These are phyloP conservation scores for Aselliscus stoliczkanus DNA, from an alignment of 2,797 vertebrate species.

Conservation along the genomic window DNA sequence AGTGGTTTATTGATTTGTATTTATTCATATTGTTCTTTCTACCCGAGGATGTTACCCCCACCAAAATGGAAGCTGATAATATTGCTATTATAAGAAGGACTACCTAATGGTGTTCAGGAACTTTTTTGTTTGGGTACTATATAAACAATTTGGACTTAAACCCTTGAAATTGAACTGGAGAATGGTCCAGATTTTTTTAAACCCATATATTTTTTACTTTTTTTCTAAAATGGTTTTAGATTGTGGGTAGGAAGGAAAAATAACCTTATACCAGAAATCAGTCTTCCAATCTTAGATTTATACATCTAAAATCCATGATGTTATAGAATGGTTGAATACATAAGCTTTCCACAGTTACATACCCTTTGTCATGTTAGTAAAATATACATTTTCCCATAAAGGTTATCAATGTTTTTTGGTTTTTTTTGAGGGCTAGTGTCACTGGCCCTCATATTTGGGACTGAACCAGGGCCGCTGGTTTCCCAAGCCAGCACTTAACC, in stretches of 20 bases:
- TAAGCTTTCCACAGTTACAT: background rate
- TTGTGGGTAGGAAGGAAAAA: background rate
- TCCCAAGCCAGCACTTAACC: no score
- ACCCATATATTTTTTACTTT: background rate
- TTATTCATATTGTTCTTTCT: background rate
- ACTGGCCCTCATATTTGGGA: no score
- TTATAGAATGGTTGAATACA: background rate
- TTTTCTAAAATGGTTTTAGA: slow-evolving; percentile 20
- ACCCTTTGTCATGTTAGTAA: background rate
- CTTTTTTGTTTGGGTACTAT: background rate
- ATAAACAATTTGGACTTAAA: background rate
- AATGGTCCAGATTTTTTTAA: background rate
- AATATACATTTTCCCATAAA: background rate
- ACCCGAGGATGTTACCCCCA: background rate
- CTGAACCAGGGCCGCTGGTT: no score
- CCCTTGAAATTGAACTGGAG: slow-evolving; percentile 16
- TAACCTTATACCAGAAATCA: background rate
- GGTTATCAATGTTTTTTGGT: background rate
- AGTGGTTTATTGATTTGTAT: slow-evolving; percentile 13
- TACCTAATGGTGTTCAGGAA: background rate
- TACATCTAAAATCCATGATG: background rate
- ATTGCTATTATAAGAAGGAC: background rate
- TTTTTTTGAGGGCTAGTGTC: background rate
- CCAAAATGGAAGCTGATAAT: background rate
- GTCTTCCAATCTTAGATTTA: background rate